These are phyloP conservation scores for Mythimna albipuncta DNA, from an alignment of 2,888 invertebrate genomes.

Conservation along the genomic window DNA sequence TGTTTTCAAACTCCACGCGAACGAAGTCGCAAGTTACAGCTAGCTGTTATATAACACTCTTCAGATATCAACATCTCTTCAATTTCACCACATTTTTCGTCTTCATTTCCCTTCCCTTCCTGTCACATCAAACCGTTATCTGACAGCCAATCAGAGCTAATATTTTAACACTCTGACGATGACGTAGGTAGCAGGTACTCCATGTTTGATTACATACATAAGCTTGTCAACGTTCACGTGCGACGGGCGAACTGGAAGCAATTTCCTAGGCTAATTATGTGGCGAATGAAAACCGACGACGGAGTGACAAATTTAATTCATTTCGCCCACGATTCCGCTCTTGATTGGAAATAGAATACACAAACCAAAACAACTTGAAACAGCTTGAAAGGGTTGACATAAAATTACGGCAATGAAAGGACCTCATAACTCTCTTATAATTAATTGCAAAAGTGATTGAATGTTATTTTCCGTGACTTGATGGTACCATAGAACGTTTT, in stretches of 20 bases:
- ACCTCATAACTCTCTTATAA: constrained; percentile 24
- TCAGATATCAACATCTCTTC: not conserved
- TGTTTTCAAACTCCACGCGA: no score
- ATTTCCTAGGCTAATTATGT: constrained; percentile 87
- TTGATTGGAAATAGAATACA: constrained; percentile 52
- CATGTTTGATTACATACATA: constrained; percentile 60
- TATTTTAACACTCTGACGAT: constrained; percentile 42
- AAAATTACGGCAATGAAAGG: constrained; percentile 33
- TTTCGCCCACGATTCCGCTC: constrained; percentile 61
- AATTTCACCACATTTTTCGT: constrained; percentile 7
- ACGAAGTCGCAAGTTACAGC: no score
- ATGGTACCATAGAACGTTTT: not conserved
- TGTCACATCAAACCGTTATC: constrained; percentile 21
- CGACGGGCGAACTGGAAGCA: constrained; percentile 72
- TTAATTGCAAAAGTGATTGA: constrained; percentile 32
- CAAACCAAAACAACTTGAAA: no score
- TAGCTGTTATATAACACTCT: not conserved
- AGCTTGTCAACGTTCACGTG: constrained; percentile 63
- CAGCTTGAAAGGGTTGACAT: constrained; percentile 37
- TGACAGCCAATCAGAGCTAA: constrained; percentile 48
- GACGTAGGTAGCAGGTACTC: constrained; percentile 27
- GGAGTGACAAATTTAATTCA: constrained; percentile 78
- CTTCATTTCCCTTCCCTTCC: not conserved
- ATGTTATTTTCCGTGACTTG: constrained; percentile 14
- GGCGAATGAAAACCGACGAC: constrained; percentile 82